Evolutionary conservation across 2,113 vertebrate genomes (phyloP).

Genomic region (Bos taurus): DNA sequence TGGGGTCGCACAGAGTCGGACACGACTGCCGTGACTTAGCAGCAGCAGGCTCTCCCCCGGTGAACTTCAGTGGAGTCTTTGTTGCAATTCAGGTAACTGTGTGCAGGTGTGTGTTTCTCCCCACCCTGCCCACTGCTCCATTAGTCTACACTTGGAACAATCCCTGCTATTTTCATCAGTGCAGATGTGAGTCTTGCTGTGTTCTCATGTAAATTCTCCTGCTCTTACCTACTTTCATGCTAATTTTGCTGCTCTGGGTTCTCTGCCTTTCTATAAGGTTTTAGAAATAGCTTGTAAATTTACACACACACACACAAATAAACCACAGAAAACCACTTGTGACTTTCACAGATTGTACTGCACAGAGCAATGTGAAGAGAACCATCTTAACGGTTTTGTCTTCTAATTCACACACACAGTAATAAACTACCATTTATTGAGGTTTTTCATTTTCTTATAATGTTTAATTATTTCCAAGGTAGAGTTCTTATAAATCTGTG

Average conservation of each 20-base stretch:
- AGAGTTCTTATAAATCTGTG: background rate
- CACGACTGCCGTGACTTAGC: too few species aligned
- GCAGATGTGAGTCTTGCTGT: background rate
- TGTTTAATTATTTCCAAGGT: background rate
- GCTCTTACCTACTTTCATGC: background rate
- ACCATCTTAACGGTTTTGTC: background rate
- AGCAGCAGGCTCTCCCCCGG: background rate
- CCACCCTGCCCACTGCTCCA: accelerated
- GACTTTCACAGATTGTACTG: background rate
- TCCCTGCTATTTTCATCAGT: background rate
- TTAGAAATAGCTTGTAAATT: background rate
- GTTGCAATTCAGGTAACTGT: background rate
- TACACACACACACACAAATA: background rate
- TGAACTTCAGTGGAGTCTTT: background rate
- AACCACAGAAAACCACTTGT: background rate
- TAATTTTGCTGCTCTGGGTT: background rate
- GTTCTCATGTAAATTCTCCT: background rate
- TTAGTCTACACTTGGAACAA: background rate
- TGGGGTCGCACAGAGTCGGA: too few species aligned
- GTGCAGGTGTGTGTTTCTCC: background rate
- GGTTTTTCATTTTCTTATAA: background rate
- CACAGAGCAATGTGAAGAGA: background rate
- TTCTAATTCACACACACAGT: background rate
- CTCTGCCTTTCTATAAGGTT: background rate
- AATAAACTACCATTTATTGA: background rate